A percentile compares a stretch with the other conserved stretches of the same genome.
Evolutionary conservation across 35 echinoderm and acorn worm species (phyloP).

Genomic region (Holothuria glaberrima): DNA sequence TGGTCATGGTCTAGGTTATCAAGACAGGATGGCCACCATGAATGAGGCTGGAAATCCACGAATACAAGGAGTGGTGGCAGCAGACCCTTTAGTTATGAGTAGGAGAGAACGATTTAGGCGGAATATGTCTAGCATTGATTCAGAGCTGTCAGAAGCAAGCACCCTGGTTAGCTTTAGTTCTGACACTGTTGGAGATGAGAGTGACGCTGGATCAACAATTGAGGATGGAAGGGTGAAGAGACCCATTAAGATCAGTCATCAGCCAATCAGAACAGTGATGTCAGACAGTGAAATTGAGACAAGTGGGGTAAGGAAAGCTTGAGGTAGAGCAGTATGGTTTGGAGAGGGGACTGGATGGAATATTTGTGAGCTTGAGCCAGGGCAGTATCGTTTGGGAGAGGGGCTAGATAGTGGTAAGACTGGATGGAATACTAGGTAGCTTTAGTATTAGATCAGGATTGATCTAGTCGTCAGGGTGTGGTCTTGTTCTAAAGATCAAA

Average conservation of each 20-base stretch:
- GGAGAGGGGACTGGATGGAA: no score
- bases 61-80: background rate
- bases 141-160: conserved; percentile 90
- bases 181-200: conserved; percentile 91
- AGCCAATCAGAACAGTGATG: conserved; percentile 88
- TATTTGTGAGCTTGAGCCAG: no score
- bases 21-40: conserved; percentile 6
- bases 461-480: no score
- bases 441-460: no score
- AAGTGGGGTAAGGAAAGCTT: conserved; percentile 68
- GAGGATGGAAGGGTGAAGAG: conserved; percentile 76
- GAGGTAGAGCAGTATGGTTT: no score
- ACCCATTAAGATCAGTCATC: conserved; percentile 81
- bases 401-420: no score
- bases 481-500: no score
- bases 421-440: no score
- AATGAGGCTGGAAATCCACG: background rate
- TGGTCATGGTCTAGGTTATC: background rate
- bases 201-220: conserved; percentile 83
- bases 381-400: no score
- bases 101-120: conserved; percentile 62
- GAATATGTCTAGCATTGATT: conserved; percentile 92
- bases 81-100: conserved; percentile 21
- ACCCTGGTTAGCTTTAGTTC: conserved; percentile 82
- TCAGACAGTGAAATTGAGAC: conserved; percentile 97